Evolutionary conservation across 2,113 vertebrate genomes (phyloP).

Genomic region (Eulacestoma nigropectus): DNA sequence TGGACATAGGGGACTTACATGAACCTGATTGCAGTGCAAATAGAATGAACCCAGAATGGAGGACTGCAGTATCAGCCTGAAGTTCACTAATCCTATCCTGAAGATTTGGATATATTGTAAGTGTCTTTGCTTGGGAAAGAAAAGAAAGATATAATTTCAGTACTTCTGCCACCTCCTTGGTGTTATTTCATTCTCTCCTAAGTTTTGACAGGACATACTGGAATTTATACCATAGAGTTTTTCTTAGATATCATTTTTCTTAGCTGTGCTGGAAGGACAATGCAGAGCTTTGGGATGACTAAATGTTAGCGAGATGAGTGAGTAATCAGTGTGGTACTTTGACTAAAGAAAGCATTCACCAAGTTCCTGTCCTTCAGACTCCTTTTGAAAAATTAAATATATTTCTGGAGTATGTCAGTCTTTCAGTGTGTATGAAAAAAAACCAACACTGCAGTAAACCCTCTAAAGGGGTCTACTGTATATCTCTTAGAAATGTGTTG

Average conservation of each 20-base stretch:
- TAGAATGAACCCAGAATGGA: neutral
- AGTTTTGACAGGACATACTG: neutral
- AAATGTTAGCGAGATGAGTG: neutral
- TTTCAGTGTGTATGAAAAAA: neutral
- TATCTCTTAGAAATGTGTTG: accelerated
- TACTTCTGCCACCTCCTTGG: neutral
- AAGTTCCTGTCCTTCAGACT: neutral
- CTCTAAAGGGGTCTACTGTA: neutral
- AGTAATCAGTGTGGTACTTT: neutral
- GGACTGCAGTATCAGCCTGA: neutral
- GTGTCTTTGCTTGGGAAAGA: neutral
- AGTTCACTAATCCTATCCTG: neutral
- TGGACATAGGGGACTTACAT: neutral
- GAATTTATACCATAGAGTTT: neutral
- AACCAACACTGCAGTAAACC: neutral
- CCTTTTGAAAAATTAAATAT: neutral
- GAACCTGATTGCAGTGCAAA: neutral
- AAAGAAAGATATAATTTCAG: neutral
- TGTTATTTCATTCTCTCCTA: neutral
- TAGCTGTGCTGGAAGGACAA: neutral
- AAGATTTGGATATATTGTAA: neutral
- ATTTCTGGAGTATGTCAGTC: neutral
- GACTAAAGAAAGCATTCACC: neutral
- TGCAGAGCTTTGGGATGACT: neutral
- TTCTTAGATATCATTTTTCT: neutral